Evolutionary conservation across 2,113 vertebrate species (phyloP).

Genomic region (Scartelaos histophorus): DNA sequence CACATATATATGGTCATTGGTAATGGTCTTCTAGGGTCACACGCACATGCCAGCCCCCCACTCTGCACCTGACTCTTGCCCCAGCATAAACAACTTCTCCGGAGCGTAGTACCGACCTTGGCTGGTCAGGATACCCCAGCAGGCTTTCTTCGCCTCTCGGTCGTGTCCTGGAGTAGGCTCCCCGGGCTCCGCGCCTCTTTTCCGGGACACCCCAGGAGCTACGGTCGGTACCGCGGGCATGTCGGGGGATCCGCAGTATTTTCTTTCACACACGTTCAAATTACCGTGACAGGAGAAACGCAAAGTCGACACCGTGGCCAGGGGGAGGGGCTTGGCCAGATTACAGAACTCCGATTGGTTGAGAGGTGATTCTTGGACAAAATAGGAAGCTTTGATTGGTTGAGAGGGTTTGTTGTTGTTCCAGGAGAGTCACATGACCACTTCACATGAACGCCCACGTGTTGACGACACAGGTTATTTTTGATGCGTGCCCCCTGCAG

Average conservation of each 20-base stretch:
- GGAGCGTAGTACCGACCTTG: slow-evolving; percentile 83
- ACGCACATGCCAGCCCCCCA: background rate
- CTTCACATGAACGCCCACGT: slow-evolving; percentile 50
- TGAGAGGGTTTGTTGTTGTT: slow-evolving; percentile 65
- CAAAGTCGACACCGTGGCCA: background rate
- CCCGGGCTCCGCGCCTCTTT: slow-evolving; percentile 55
- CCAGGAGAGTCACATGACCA: slow-evolving; percentile 18
- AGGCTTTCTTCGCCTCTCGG: slow-evolving; percentile 79
- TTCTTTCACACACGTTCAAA: slow-evolving; percentile 16
- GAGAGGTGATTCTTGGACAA: slow-evolving; percentile 44
- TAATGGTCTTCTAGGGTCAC: background rate
- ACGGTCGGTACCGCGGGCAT: slow-evolving; percentile 75
- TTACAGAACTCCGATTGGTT: slow-evolving; percentile 52
- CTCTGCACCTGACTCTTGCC: background rate
- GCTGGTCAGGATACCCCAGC: slow-evolving; percentile 93
- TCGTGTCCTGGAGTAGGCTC: slow-evolving; percentile 57
- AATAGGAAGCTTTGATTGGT: slow-evolving; percentile 55
- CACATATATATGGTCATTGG: background rate
- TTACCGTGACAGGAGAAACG: slow-evolving; percentile 12
- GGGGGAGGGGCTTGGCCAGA: slow-evolving; percentile 42
- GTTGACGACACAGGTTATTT: slow-evolving; percentile 26
- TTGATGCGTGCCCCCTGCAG: background rate
- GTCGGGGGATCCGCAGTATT: slow-evolving; percentile 10
- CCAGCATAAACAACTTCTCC: background rate
- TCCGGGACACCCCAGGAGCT: slow-evolving; percentile 43